A percentile compares a stretch with the other conserved stretches of the same genome.
Conservation (phyloP, 1,140 invertebrate genomes). For the Agrypnia vestita region DNA sequence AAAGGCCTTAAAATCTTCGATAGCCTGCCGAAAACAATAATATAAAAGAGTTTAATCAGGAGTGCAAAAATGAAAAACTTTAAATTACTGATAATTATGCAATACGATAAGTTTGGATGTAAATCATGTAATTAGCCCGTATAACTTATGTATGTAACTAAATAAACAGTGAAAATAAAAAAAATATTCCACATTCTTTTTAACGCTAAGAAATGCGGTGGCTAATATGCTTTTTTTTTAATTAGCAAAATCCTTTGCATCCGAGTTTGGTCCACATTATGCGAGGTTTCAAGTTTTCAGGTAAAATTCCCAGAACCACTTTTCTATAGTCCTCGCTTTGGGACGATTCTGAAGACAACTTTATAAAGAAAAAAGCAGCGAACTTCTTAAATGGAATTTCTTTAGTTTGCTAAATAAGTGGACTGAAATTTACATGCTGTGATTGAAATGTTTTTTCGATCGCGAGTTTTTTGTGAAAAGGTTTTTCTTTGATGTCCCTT, state of each 20-base stretch:
- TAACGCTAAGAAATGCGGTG: neutral
- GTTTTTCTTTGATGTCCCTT: neutral
- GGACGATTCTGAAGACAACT: constrained; percentile 21
- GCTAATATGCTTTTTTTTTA: constrained; percentile 19
- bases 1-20: too few species aligned
- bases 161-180: too few species aligned
- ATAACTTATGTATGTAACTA: too few species aligned
- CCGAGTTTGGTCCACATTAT: neutral
- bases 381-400: constrained; percentile 35
- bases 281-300: neutral
- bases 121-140: too few species aligned
- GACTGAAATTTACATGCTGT: constrained; percentile 40
- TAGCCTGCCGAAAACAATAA: too few species aligned
- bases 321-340: constrained; percentile 23
- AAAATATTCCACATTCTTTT: neutral
- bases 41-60: too few species aligned
- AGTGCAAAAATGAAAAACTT: too few species aligned
- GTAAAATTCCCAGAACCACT: neutral
- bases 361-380: constrained; percentile 6
- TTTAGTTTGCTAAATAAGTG: constrained; percentile 38
- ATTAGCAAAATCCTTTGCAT: constrained; percentile 22
- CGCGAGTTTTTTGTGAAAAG: neutral
- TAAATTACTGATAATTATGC: too few species aligned
- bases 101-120: too few species aligned
- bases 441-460: constrained; percentile 40